Percentiles rank a stretch among this genome's conserved stretches.
These are phyloP conservation scores for Palythoa heliodiscus DNA, from an alignment of 92 coral and sea anemone genomes.

Conservation along the genomic window DNA sequence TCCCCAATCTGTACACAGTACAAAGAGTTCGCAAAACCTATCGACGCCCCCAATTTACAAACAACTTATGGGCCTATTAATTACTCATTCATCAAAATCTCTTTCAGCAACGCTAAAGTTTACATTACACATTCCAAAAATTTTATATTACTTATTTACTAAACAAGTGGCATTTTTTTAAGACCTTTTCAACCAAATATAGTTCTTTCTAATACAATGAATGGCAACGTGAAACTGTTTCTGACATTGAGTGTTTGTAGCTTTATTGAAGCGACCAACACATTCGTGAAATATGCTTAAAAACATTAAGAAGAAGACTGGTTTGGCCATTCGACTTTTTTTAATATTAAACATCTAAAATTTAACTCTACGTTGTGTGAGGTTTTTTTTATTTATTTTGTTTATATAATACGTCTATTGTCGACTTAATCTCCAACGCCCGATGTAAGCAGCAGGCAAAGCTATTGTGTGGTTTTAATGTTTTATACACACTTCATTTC, in stretches of 20 bases:
- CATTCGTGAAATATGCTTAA: not conserved
- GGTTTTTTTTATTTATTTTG: no score
- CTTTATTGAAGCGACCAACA: not conserved
- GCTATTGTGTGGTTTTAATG: no score
- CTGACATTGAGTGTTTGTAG: not conserved
- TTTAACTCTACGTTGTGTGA: not conserved
- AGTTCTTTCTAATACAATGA: not conserved
- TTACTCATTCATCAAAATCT: not conserved
- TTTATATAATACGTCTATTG: no score
- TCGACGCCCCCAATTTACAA: slow-evolving; percentile 20
- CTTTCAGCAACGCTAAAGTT: not conserved
- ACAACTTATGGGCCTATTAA: not conserved
- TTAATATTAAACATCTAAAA: not conserved
- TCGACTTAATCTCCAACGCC: no score
- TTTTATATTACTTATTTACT: not conserved
- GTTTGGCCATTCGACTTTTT: not conserved
- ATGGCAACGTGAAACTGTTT: not conserved
- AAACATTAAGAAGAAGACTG: not conserved
- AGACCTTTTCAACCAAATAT: not conserved
- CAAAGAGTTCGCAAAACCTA: not conserved
- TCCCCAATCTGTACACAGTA: not conserved
- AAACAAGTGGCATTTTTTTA: not conserved
- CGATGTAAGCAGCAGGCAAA: no score
- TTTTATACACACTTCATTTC: no score
- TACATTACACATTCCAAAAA: not conserved